A percentile compares a stretch with the other conserved stretches of the same genome.
phyloP scores from a whole-genome alignment of 2,113 vertebrate genomes.

The Ammospiza nelsoni region DNA sequence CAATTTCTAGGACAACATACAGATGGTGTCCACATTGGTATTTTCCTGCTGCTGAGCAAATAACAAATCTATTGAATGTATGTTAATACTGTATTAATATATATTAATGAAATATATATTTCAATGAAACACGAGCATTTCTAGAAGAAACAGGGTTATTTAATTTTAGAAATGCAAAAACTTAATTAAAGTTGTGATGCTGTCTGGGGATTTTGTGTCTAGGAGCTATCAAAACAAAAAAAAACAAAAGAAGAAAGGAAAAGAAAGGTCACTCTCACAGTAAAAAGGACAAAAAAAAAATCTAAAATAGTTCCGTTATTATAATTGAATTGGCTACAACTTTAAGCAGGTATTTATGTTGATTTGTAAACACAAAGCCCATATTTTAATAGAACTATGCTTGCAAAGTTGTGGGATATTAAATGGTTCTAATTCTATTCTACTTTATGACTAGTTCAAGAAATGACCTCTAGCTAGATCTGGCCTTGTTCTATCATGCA shows the following conservation, averaged over 20 bases:
- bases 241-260: not conserved
- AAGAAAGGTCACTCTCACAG: not conserved
- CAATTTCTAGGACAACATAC: not conserved
- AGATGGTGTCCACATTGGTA: not conserved
- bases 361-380: slow-evolving; percentile 24
- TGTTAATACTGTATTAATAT: not conserved
- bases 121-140: not conserved
- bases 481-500: slow-evolving; percentile 84
- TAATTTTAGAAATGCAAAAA: not conserved
- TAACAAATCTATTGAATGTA: not conserved
- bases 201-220: not conserved
- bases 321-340: not conserved
- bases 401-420: slow-evolving; percentile 72
- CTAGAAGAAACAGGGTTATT: not conserved
- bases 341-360: not conserved
- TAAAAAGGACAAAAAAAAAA: not conserved
- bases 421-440: slow-evolving; percentile 79
- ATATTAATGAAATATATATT: not conserved
- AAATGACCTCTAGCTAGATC: slow-evolving; percentile 94
- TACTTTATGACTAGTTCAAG: slow-evolving; percentile 84
- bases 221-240: not conserved
- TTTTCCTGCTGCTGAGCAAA: not conserved
- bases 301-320: not conserved
- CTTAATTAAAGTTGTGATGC: not conserved
- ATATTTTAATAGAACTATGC: slow-evolving; percentile 13